Base-by-base conservation (phyloP, 1,140 invertebrate species). In the Lethocerus indicus region DNA sequence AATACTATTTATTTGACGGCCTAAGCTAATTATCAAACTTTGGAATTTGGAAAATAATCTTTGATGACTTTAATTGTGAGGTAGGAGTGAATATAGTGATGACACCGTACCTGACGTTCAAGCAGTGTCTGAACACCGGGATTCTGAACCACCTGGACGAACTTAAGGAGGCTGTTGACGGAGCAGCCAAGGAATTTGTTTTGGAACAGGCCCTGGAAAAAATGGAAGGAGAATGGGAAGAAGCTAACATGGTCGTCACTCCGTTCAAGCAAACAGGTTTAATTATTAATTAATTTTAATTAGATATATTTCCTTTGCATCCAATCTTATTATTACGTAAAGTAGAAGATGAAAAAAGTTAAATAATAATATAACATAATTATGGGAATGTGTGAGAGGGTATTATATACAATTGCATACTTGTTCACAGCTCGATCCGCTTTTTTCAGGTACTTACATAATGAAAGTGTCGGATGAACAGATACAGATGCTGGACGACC, bases 381-480 rank as follows among this genome's bases (percentile, higher is more conserved):
- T n/a, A n/a, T n/a, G n/a, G n/a, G n/a, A n/a, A n/a, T n/a, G n/a
- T n/a, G n/a, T n/a, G n/a, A n/a, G n/a, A n/a, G n/a, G n/a, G n/a
- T 32, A 32, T 32, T 12, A 32, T 32, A 32, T 32, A 32, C 16
- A 32, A 12, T 12, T 32, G 16, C 16, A 32, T 32, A 32, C 16
- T 12, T 32, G 16, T 12, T 12, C 16, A 32, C n/a, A n/a, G n/a
- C n/a, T n/a, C n/a, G n/a, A n/a, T n/a, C n/a, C n/a, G n/a, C n/a
- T n/a, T n/a, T 40, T 40, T 14, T n/a, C 27, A 76, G 81, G 78
- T 2, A 85, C 79, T 0, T 81, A 70, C 57, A 83, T 83, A 46
- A 72, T 84, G 63, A 80, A 79, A 61, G 70, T 81, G 18, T 63
- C 78, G 0, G 81, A 87, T 47, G 81, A 85, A 54, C 75, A 73